A percentile compares a stretch with the other conserved stretches of the same genome.
These are phyloP conservation scores for Homarus americanus DNA, from an alignment of 1,140 invertebrate species.

Conservation along the genomic window DNA sequence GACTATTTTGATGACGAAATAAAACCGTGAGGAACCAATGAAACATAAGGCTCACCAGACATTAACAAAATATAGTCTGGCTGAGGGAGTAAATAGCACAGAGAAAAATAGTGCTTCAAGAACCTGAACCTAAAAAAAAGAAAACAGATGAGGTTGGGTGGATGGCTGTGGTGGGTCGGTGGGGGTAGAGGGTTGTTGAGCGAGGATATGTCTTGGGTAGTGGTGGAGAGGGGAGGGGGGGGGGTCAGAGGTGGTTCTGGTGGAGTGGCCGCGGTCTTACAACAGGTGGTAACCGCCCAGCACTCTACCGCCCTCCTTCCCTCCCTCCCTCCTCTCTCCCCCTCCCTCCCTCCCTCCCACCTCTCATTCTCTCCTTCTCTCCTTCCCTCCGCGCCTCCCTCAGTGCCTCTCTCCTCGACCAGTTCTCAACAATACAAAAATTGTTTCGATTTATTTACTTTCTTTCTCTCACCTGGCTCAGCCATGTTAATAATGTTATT, in stretches of 20 bases:
- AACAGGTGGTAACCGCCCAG: constrained; percentile 39
- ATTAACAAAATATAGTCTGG: neutral
- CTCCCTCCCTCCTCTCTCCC: neutral
- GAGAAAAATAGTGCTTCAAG: neutral
- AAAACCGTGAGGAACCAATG: no score
- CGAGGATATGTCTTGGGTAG: neutral
- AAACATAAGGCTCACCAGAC: neutral
- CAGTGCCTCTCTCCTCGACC: no score
- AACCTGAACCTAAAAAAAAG: neutral
- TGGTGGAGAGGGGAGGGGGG: neutral
- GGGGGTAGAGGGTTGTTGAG: neutral
- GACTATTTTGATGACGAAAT: no score
- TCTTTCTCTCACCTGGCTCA: no score
- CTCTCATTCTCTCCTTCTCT: neutral
- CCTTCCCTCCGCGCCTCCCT: neutral
- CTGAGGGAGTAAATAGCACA: neutral
- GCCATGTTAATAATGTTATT: no score
- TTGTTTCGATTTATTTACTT: no score
- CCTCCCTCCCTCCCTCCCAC: no score
- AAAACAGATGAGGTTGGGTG: neutral
- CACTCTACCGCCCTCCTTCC: neutral
- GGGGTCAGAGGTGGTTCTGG: constrained; percentile 46
- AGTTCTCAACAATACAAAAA: no score
- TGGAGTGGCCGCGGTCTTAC: constrained; percentile 39
- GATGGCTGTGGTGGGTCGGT: neutral